These are phyloP conservation scores for Ennomos fuscantarius DNA, from an alignment of 2,888 invertebrate genomes.

Conservation along the genomic window DNA sequence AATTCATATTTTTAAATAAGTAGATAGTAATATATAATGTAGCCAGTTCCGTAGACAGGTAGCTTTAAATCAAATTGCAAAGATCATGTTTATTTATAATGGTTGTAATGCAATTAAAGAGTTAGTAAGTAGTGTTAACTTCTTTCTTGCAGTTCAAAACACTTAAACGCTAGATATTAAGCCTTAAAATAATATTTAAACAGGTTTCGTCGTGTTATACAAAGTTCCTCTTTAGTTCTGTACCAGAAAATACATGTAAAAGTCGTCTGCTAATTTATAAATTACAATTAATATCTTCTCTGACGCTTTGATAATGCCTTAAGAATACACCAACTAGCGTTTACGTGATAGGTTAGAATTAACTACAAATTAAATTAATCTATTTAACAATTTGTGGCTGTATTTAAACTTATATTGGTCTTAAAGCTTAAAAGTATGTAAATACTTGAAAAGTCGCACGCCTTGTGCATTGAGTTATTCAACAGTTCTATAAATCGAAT, in stretches of 20 bases:
- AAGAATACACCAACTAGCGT: conserved; percentile 64
- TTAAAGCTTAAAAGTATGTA: background rate
- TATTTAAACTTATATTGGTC: background rate
- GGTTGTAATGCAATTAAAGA: background rate
- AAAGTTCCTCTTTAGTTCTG: conserved; percentile 25
- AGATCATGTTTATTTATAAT: conserved; percentile 9
- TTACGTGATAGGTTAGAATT: conserved; percentile 34
- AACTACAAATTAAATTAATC: background rate
- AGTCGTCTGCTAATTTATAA: conserved; percentile 1
- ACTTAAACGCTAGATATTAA: conserved; percentile 11
- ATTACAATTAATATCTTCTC: conserved; percentile 9
- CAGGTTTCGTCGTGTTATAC: conserved; percentile 2
- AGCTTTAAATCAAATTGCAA: conserved; percentile 20
- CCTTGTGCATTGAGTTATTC: no score
- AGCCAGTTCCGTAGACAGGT: conserved; percentile 24
- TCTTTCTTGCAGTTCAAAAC: conserved; percentile 7
- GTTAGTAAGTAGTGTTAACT: background rate
- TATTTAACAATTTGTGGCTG: conserved; percentile 1
- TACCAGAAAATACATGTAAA: no score
- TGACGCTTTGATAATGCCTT: conserved; percentile 49
- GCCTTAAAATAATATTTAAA: no score
- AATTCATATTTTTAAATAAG: conserved; percentile 28
- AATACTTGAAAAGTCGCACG: no score
- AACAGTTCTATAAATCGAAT: background rate
- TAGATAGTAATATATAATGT: conserved; percentile 40